A percentile compares a stretch with the other conserved stretches of the same genome.
These are phyloP conservation scores for Achroia grisella DNA, from an alignment of 1,140 invertebrate species.

Conservation along the genomic window DNA sequence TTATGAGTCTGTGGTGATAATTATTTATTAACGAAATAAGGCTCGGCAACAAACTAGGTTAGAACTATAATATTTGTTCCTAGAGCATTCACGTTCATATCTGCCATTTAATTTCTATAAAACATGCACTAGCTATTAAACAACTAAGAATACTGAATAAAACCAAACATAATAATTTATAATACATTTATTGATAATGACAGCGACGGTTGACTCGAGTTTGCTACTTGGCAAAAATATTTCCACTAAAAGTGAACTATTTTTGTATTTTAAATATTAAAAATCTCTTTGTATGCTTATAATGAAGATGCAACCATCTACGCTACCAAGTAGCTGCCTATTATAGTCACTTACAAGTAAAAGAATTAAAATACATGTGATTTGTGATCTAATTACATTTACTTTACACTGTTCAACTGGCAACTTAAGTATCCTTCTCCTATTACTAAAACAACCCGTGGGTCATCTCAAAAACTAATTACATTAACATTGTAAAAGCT, in stretches of 20 bases:
- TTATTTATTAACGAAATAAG: no score
- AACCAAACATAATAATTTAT: slow-evolving; percentile 52
- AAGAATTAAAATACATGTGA: slow-evolving; percentile 50
- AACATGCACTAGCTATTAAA: no score
- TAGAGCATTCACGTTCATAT: no score
- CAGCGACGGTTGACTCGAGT: slow-evolving; percentile 69
- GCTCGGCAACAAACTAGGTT: no score
- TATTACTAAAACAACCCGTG: slow-evolving; percentile 38
- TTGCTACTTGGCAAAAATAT: slow-evolving; percentile 71
- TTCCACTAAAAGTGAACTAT: slow-evolving; percentile 68
- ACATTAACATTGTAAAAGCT: slow-evolving; percentile 39
- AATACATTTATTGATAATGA: slow-evolving; percentile 72
- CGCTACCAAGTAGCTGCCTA: slow-evolving; percentile 54
- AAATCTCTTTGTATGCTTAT: slow-evolving; percentile 61
- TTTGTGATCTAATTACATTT: slow-evolving; percentile 56
- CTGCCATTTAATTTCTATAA: no score
- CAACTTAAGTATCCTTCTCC: slow-evolving; percentile 39
- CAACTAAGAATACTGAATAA: slow-evolving; percentile 14
- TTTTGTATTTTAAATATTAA: slow-evolving; percentile 64
- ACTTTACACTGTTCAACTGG: slow-evolving; percentile 46
- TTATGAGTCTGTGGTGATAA: no score
- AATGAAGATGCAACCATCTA: slow-evolving; percentile 57
- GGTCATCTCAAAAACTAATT: slow-evolving; percentile 36
- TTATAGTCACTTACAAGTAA: slow-evolving; percentile 38
- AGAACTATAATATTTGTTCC: no score